These are phyloP conservation scores for Sylvia atricapilla DNA, from an alignment of 2,113 vertebrate species.

Conservation along the genomic window DNA sequence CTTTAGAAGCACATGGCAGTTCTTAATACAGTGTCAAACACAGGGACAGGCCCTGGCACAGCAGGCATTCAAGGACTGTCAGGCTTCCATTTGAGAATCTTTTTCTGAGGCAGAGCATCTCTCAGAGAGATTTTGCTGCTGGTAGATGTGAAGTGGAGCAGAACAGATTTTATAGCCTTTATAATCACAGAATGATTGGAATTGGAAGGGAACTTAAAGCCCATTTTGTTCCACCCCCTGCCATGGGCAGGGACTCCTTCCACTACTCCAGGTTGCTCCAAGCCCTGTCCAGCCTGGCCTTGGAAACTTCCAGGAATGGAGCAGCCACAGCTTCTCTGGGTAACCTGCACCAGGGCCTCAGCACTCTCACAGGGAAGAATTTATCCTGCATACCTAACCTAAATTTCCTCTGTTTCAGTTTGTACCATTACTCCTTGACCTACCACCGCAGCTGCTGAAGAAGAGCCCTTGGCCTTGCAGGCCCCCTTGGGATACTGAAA, in stretches of 20 bases:
- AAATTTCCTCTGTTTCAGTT: background rate
- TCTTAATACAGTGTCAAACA: background rate
- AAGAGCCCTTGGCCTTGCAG: background rate
- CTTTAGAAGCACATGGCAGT: background rate
- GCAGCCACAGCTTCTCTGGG: background rate
- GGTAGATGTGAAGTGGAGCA: background rate
- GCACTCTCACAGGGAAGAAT: background rate
- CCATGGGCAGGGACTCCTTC: background rate
- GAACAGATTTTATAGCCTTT: background rate
- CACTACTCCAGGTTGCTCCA: background rate
- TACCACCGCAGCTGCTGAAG: background rate
- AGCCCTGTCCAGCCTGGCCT: rapidly evolving
- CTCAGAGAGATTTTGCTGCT: background rate
- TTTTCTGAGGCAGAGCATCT: background rate
- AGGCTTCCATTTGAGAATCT: background rate
- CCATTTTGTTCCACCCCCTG: background rate
- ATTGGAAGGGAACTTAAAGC: background rate
- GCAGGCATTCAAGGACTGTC: background rate
- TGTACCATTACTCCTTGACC: background rate
- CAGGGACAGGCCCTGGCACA: background rate
- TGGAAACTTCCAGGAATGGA: background rate
- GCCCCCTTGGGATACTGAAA: background rate
- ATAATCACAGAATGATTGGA: background rate
- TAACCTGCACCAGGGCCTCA: background rate
- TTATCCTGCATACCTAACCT: background rate